Percentiles rank a stretch among this genome's conserved stretches.
phyloP scores from a whole-genome alignment of 2,113 vertebrate genomes.

The Lipotes vexillifer region DNA sequence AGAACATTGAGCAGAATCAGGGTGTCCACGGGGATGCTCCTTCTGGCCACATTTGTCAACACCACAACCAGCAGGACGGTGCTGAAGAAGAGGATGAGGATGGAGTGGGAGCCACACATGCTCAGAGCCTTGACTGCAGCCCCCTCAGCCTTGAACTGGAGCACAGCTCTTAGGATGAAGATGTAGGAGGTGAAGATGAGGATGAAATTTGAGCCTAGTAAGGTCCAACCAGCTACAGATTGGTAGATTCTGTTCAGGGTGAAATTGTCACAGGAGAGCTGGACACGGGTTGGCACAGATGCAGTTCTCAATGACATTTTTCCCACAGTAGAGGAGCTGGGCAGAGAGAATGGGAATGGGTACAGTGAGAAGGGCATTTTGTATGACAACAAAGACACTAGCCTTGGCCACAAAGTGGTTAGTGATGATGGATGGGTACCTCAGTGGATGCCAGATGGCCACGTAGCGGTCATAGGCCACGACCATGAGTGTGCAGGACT shows the following conservation, averaged over 20 bases:
- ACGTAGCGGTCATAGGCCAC: not conserved
- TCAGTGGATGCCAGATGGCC: not conserved
- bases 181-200: conserved; percentile 12
- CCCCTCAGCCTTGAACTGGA: not conserved
- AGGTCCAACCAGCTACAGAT: not conserved
- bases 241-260: conserved; percentile 23
- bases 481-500: not conserved
- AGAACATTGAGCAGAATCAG: not conserved
- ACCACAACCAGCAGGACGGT: conserved; percentile 21
- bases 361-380: not conserved
- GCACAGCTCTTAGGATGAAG: not conserved
- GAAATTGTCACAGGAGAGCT: conserved; percentile 24
- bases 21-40: not conserved
- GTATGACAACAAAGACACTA: not conserved
- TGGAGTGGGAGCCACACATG: not conserved
- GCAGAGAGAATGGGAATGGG: conserved; percentile 7
- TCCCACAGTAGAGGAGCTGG: not conserved
- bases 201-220: conserved; percentile 30
- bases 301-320: conserved; percentile 23
- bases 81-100: not conserved
- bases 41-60: conserved; percentile 28
- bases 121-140: not conserved
- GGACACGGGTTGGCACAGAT: conserved; percentile 33
- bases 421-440: not conserved
- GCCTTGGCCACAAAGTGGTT: not conserved